phyloP scores from a whole-genome alignment of 2,888 invertebrate genomes.

The Eristalis tenax region DNA sequence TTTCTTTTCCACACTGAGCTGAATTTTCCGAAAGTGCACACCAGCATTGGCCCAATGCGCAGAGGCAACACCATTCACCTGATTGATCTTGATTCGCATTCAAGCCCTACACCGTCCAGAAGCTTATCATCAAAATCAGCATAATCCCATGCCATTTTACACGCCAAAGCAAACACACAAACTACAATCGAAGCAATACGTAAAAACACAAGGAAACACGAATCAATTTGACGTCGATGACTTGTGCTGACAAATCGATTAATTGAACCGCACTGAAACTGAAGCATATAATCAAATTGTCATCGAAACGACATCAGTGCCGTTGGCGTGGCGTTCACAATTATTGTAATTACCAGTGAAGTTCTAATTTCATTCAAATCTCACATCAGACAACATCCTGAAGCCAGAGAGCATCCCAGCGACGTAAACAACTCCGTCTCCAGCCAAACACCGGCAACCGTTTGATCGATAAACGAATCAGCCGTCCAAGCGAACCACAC shows the following conservation, averaged over 20 bases:
- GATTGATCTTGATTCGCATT: too few species aligned
- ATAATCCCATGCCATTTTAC: too few species aligned
- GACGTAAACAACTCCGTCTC: constrained; percentile 15
- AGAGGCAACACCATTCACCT: too few species aligned
- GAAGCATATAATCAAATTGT: neutral
- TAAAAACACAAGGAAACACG: neutral
- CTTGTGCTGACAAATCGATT: neutral
- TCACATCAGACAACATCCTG: neutral
- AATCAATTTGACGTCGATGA: neutral
- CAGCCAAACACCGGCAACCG: constrained; percentile 60
- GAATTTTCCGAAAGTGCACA: too few species aligned
- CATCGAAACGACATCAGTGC: neutral
- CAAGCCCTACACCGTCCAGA: too few species aligned
- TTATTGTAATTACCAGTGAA: neutral
- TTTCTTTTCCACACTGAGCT: too few species aligned
- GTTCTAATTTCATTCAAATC: neutral
- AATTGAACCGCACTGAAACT: neutral
- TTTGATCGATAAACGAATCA: constrained; percentile 67
- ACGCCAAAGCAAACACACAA: neutral
- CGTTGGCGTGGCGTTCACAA: neutral
- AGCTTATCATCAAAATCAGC: too few species aligned
- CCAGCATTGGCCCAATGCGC: too few species aligned
- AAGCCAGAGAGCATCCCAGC: neutral
- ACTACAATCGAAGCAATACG: neutral
- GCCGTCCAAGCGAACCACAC: constrained; percentile 10